A percentile compares a stretch with the other conserved stretches of the same genome.
These are phyloP conservation scores for Nymphalis urticae DNA, from an alignment of 2,888 invertebrate species.

Conservation along the genomic window DNA sequence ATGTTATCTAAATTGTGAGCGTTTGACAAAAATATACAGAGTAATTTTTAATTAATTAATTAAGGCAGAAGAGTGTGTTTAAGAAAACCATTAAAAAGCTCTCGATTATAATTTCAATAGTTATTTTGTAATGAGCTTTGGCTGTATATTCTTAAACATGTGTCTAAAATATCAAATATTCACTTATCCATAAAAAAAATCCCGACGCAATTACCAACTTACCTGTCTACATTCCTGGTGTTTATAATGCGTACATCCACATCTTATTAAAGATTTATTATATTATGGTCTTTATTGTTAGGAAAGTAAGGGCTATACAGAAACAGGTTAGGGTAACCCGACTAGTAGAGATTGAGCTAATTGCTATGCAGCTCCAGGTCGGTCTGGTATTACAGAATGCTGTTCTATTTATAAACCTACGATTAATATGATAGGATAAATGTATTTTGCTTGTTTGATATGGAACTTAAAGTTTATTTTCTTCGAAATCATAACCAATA, in stretches of 20 bases:
- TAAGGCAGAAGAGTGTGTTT: too few relatives aligned
- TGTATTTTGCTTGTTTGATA: slow-evolving; percentile 10
- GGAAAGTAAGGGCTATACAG: background rate
- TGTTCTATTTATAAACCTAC: slow-evolving; percentile 16
- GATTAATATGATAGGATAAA: slow-evolving; percentile 12
- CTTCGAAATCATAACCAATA: background rate
- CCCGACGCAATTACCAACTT: slow-evolving; percentile 7
- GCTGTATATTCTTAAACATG: background rate
- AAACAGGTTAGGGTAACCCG: background rate
- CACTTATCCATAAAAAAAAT: slow-evolving; percentile 10
- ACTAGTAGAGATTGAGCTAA: slow-evolving; percentile 18
- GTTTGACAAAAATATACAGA: too few relatives aligned
- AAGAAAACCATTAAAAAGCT: too few relatives aligned
- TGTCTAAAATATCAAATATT: background rate
- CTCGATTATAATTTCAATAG: too few relatives aligned
- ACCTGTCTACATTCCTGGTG: slow-evolving; percentile 13
- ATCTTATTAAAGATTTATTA: background rate
- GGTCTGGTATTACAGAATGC: slow-evolving; percentile 18
- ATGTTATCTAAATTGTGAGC: too few relatives aligned
- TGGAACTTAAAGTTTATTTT: slow-evolving; percentile 5
- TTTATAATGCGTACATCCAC: slow-evolving; percentile 10
- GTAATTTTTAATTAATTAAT: too few relatives aligned
- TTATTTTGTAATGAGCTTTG: background rate
- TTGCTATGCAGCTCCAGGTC: slow-evolving; percentile 17
- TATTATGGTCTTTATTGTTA: background rate